Evolutionary conservation across 1,140 invertebrate genomes (phyloP).

Genomic region (Sminthurides bifidus): DNA sequence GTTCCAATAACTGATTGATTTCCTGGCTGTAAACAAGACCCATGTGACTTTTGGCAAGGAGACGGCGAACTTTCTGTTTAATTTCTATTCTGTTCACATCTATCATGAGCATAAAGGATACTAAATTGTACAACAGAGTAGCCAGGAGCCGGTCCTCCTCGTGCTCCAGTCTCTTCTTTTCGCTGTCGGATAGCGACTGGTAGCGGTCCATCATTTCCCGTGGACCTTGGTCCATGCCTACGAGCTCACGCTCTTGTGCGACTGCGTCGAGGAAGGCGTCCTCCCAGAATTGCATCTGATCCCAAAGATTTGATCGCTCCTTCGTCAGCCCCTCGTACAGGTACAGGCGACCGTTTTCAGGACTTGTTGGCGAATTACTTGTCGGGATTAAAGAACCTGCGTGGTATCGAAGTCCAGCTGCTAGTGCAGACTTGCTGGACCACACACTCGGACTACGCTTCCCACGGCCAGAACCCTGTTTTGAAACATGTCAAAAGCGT

Average conservation of each 20-base stretch:
- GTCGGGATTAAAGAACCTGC: constrained; percentile 76
- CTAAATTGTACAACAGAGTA: constrained; percentile 91
- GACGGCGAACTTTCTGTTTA: constrained; percentile 78
- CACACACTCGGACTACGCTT: constrained; percentile 77
- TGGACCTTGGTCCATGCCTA: constrained; percentile 98
- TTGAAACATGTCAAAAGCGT: background rate
- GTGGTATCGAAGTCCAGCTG: constrained; percentile 74
- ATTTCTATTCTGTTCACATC: constrained; percentile 75
- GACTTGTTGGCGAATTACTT: constrained; percentile 62
- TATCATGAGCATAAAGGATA: constrained; percentile 91
- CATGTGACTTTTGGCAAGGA: constrained; percentile 96
- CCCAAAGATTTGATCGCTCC: constrained; percentile 82
- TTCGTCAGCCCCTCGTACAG: constrained; percentile 70
- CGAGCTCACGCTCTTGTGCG: constrained; percentile 95
- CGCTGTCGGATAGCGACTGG: constrained; percentile 81
- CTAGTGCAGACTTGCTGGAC: constrained; percentile 83
- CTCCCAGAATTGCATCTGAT: constrained; percentile 99
- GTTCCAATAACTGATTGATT: constrained; percentile 90
- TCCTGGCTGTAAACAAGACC: constrained; percentile 94
- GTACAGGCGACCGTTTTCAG: constrained; percentile 75
- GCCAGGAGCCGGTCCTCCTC: constrained; percentile 95
- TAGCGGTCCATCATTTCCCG: constrained; percentile 99
- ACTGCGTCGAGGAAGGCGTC: constrained; percentile 97
- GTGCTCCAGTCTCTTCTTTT: constrained; percentile 89
- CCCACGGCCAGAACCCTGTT: constrained; percentile 49